These are phyloP conservation scores for Drosophila equinoxialis DNA, from an alignment of 1,140 invertebrate genomes.

Conservation along the genomic window DNA sequence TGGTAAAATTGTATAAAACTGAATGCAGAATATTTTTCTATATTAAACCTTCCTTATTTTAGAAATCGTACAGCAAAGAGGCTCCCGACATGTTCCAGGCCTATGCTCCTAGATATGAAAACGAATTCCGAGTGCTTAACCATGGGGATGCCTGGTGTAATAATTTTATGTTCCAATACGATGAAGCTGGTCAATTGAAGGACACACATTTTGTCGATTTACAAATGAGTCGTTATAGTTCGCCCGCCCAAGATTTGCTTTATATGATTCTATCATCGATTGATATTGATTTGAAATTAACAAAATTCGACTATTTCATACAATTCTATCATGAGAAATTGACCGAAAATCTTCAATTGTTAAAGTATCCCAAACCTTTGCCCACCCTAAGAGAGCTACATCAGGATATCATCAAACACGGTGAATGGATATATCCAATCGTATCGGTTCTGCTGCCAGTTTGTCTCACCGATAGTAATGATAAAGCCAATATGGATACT, in stretches of 20 bases:
- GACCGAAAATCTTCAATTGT: conserved; percentile 49
- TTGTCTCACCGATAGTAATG: conserved; percentile 49
- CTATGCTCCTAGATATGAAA: conserved; percentile 55
- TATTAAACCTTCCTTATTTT: neutral
- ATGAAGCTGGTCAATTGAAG: conserved; percentile 40
- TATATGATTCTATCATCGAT: conserved; percentile 69
- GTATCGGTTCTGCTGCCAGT: conserved; percentile 53
- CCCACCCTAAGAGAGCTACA: conserved; percentile 55
- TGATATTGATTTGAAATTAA: conserved; percentile 53
- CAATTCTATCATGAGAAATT: conserved; percentile 63
- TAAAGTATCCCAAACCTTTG: conserved; percentile 54
- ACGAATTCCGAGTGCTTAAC: conserved; percentile 86
- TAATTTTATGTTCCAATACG: conserved; percentile 83
- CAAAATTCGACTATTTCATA: conserved; percentile 65
- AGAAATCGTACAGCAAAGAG: conserved; percentile 48
- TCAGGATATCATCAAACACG: conserved; percentile 40
- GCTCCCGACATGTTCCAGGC: conserved; percentile 61
- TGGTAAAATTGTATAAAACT: conserved; percentile 37
- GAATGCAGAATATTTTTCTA: neutral
- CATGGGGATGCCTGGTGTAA: conserved; percentile 85
- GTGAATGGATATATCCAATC: conserved; percentile 62
- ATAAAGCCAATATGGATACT: conserved; percentile 61
- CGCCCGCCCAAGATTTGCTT: conserved; percentile 66
- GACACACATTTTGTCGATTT: conserved; percentile 67
- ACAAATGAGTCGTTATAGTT: conserved; percentile 70